Evolutionary conservation across 2,888 invertebrate species (phyloP).

Genomic region (Hypomecis atomaria): DNA sequence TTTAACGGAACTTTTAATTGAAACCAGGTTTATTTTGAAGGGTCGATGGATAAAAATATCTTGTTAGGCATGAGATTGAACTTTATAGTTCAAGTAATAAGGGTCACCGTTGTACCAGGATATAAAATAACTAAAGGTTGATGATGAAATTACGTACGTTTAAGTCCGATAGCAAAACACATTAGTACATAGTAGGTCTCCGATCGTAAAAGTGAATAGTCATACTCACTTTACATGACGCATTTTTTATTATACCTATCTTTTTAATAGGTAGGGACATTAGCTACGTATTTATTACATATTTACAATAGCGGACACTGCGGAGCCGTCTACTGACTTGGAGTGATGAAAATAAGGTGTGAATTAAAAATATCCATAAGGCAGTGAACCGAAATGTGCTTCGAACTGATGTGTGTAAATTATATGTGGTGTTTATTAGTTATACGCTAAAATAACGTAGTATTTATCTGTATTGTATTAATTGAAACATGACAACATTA

Average conservation of each 20-base stretch:
- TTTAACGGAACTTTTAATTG: conserved; percentile 38
- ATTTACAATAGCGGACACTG: not conserved
- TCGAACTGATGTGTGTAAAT: conserved; percentile 17
- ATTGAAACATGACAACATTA: not conserved
- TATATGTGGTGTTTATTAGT: conserved; percentile 30
- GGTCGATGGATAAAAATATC: conserved; percentile 25
- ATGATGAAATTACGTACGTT: conserved; percentile 23
- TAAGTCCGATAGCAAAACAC: conserved; percentile 32
- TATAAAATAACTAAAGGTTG: not conserved
- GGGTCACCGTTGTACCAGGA: not conserved
- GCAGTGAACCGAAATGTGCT: not conserved
- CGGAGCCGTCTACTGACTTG: conserved; percentile 14
- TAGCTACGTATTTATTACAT: too few species aligned
- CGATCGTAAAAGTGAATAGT: conserved; percentile 37
- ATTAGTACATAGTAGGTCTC: conserved; percentile 28
- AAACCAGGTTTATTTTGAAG: conserved; percentile 19
- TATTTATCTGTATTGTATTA: not conserved
- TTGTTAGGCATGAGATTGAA: not conserved
- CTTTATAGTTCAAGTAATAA: not conserved
- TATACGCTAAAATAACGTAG: not conserved
- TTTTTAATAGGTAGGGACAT: not conserved
- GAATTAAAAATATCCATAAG: conserved; percentile 14
- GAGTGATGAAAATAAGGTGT: conserved; percentile 17
- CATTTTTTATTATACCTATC: not conserved
- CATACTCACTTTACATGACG: conserved; percentile 26